Conservation (phyloP, 2,888 invertebrate genomes). For the Thecocarcelia acutangulata region DNA sequence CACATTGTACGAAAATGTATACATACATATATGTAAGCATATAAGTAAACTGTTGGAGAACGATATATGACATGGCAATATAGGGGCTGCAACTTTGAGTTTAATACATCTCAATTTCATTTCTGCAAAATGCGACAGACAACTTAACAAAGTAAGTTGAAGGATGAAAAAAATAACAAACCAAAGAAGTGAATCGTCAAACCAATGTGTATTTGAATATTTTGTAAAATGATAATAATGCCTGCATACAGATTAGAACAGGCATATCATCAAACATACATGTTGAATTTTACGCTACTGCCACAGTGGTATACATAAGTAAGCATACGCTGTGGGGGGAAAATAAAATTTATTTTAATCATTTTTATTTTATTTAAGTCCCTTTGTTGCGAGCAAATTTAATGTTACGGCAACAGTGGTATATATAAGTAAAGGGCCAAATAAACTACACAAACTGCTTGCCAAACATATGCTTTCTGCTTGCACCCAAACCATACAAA, state of each 20-base stretch:
- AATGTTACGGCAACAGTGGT: too few species aligned
- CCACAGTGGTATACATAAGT: background rate
- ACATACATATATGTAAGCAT: too few species aligned
- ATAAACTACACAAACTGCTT: too few species aligned
- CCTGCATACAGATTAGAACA: constrained; percentile 13
- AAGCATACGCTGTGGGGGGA: background rate
- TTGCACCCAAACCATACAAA: too few species aligned
- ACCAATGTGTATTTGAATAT: constrained; percentile 23
- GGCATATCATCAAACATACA: background rate
- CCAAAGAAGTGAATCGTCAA: background rate
- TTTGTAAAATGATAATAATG: constrained; percentile 33
- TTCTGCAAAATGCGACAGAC: constrained; percentile 31
- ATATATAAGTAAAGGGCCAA: too few species aligned
- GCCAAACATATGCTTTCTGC: too few species aligned
- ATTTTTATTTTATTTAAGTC: too few species aligned
- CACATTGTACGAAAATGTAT: too few species aligned
- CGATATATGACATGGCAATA: background rate
- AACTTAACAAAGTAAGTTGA: constrained; percentile 56
- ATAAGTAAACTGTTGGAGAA: too few species aligned
- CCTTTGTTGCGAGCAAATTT: too few species aligned
- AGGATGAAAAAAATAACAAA: constrained; percentile 34
- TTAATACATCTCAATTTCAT: constrained; percentile 57
- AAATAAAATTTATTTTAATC: too few species aligned
- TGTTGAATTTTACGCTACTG: background rate
- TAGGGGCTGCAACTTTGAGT: constrained; percentile 27